phyloP scores from a whole-genome alignment of 2,888 invertebrate genomes.

The Andricus quercusramuli region DNA sequence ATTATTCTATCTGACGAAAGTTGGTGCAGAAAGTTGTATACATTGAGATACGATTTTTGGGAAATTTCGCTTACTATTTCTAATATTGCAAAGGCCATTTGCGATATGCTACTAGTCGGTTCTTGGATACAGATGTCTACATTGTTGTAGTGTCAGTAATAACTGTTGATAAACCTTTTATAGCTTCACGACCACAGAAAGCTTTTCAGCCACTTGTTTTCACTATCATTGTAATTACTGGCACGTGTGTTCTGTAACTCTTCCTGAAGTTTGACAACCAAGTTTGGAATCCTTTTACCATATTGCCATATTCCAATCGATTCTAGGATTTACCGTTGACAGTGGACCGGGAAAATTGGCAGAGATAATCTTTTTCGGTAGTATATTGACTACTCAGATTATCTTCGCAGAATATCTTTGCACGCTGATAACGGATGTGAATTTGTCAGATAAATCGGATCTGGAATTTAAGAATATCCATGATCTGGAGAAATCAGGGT shows the following conservation, averaged over 20 bases:
- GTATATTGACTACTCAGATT: background rate
- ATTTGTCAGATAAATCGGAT: background rate
- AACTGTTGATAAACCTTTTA: background rate
- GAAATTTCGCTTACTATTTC: background rate
- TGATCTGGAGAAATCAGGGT: background rate
- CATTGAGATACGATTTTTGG: background rate
- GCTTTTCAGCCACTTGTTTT: background rate
- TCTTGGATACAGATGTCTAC: background rate
- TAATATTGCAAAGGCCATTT: background rate
- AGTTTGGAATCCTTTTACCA: background rate
- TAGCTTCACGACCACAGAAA: background rate
- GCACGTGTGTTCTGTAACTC: background rate
- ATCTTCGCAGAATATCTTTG: background rate
- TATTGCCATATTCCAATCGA: background rate
- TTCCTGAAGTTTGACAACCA: background rate
- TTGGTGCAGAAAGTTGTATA: background rate
- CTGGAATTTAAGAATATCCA: background rate
- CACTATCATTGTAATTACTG: background rate
- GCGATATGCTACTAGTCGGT: background rate
- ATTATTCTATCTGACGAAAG: background rate
- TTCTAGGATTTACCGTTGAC: background rate
- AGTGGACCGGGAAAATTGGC: background rate
- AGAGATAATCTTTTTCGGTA: background rate
- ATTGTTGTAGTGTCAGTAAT: background rate
- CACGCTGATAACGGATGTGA: background rate